A percentile compares a stretch with the other conserved stretches of the same genome.
These are phyloP conservation scores for Platycercus adscitus DNA, from an alignment of 2,113 vertebrate genomes.

Conservation along the genomic window DNA sequence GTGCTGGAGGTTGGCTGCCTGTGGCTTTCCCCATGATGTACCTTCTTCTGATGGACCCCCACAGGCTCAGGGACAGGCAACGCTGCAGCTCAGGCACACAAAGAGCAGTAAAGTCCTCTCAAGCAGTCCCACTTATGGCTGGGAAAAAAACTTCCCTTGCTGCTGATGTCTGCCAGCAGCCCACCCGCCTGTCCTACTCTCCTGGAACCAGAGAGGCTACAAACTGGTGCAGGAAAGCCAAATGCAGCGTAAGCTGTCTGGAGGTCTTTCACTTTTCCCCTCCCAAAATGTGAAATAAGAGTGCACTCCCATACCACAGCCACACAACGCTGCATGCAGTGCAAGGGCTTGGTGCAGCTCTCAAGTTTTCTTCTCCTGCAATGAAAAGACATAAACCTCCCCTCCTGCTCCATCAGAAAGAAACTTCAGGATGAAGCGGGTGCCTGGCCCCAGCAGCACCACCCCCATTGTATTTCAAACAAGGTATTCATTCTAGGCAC, in stretches of 20 bases:
- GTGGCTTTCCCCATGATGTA: fast-evolving
- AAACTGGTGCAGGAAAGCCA: background rate
- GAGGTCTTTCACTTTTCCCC: background rate
- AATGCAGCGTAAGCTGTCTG: fast-evolving
- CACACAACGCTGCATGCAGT: fast-evolving
- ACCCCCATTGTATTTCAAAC: background rate
- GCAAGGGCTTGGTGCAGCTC: background rate
- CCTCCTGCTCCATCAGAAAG: background rate
- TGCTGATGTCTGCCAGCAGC: background rate
- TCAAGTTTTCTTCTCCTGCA: background rate
- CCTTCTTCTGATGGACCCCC: background rate
- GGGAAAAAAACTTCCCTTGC: background rate
- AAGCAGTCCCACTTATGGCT: background rate
- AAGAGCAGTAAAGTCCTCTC: fast-evolving
- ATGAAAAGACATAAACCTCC: background rate
- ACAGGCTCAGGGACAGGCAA: fast-evolving
- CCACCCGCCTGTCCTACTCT: fast-evolving
- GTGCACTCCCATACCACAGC: background rate
- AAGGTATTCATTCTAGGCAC: background rate
- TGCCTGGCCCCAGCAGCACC: background rate
- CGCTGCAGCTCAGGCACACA: background rate
- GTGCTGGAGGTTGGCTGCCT: background rate
- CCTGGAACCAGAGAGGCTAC: background rate
- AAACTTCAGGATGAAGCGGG: fast-evolving
- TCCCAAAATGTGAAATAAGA: background rate